Evolutionary conservation across 2,113 vertebrate genomes (phyloP), one percentile per base, ranked within the genome.

Genomic region (Ageneiosus marmoratus): DNA sequence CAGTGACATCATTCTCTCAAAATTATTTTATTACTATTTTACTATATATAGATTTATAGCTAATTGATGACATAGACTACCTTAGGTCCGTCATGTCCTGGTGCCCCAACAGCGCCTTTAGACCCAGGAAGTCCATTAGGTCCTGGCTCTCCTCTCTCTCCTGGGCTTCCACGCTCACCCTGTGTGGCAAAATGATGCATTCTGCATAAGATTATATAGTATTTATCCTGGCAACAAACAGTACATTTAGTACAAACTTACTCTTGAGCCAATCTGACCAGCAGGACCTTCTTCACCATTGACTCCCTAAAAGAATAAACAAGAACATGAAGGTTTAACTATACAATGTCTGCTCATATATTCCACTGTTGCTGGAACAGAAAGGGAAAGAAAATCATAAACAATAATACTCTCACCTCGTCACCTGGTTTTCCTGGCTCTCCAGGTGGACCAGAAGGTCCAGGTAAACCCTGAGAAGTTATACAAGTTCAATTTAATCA

Each of bases 131-230:
- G 89, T 44, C 98, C 98, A 3, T 95, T 93, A 29, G 95, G 86
- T 16, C 98, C 98, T 11, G 94, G 92, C 65, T 96, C 95, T 86
- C 98, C 98, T 90, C 98, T 95, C 87, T 97, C 98, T 34, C 98
- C 98, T 37, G 98, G 97, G 85, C 96, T 95, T 29, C 98, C 98
- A 90, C 98, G 94, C 86, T 99, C 98, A 89, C 98, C 98, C 98
- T 99, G 87, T 5, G 16, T 22, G 41, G 58, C 8, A 67, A 24
- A 41, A 32, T 41, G 2, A 13, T 73, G 74, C 11, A 5, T 29
- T 20, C 69, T 16, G 16, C 4, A 2, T 63, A 46, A 74, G 46
- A 67, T 18, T 15, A 13, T 65, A 65, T 7, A 50, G 3, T 15
- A 82, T 58, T 4, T 24, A 37, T 56, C 56, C 41, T 53, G 0